Conservation (phyloP, 2,113 vertebrate genomes). For the Emydura subglobosa region DNA sequence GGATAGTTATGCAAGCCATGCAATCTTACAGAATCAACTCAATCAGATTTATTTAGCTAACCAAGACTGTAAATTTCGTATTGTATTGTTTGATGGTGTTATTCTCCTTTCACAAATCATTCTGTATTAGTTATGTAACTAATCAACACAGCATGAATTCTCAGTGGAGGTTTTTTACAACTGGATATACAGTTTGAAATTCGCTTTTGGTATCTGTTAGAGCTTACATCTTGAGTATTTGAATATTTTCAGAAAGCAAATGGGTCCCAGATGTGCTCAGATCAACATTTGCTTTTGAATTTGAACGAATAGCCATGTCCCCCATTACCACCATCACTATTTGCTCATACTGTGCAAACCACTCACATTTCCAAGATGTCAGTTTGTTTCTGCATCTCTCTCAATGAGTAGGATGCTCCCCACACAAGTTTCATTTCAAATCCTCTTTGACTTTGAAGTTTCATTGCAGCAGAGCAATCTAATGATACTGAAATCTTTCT, state of each 20-base stretch:
- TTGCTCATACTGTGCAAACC: neutral
- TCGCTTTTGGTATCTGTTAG: neutral
- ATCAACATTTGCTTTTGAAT: neutral
- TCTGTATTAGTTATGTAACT: neutral
- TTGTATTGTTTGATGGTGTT: neutral
- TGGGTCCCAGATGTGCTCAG: neutral
- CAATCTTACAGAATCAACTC: neutral
- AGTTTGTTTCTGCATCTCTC: neutral
- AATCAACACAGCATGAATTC: neutral
- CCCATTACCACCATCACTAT: neutral
- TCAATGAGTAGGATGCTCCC: neutral
- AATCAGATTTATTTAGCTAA: neutral
- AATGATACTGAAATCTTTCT: neutral
- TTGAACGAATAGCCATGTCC: neutral
- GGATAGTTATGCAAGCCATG: neutral
- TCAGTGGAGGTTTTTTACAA: neutral
- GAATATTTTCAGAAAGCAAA: neutral
- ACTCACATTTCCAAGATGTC: neutral
- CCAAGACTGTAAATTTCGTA: neutral
- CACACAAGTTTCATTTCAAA: neutral
- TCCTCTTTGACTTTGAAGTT: neutral
- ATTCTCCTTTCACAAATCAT: neutral
- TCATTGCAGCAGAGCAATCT: neutral
- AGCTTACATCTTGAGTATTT: neutral
- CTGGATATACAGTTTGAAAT: neutral